Evolutionary conservation across 23 tunicate genomes (phyloP), one percentile per base, ranked within the genome.

Genomic region (Aplidium turbinatum): DNA sequence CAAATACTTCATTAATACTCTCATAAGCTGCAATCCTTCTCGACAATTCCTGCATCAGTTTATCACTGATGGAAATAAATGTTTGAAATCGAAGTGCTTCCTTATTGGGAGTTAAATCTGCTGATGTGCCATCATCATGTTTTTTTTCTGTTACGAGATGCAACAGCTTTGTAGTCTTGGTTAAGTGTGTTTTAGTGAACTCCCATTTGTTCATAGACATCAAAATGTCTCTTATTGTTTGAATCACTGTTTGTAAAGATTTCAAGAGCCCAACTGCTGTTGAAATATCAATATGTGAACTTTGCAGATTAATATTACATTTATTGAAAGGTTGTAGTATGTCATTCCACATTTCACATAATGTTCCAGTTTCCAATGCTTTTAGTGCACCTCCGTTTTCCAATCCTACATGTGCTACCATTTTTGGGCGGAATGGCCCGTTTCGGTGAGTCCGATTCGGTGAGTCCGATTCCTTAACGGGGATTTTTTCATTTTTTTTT

Each of bases 81-180:
- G 50, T 42, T 42, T 9, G 16, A 42, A 9, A 9, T 42, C 50
- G 50, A 42, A 42, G 16, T 42, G 16, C 50, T 42, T 42, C 50
- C 50, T 42, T n/a, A n/a, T n/a, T 16, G 50, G 50, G 50, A 42
- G 50, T 42, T 42, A 42, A 42, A 42, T 42, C 50, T 42, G 50
- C 13, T 42, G n/a, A 9, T 42, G 50, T 11, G 50, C 50, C 50
- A 42, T 42, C 13, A 42, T 42, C 16, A 42, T 42, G 50, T 16
- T 42, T 42, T 42, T 42, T 42, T 42, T 42, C 50, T 42, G 13
- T 42, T 42, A 42, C 50, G 50, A 42, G 50, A 42, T 42, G 50
- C 16, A 11, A 16, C 16, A 42, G 50, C 50, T 42, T 42, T 42
- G 50, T 16, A 42, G 16, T 42, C 50, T 11, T 42, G 50, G 50